Percentiles rank a stretch among this genome's conserved stretches.
phyloP scores from a whole-genome alignment of 2,113 vertebrate genomes.

The Hippocampus mohnikei region DNA sequence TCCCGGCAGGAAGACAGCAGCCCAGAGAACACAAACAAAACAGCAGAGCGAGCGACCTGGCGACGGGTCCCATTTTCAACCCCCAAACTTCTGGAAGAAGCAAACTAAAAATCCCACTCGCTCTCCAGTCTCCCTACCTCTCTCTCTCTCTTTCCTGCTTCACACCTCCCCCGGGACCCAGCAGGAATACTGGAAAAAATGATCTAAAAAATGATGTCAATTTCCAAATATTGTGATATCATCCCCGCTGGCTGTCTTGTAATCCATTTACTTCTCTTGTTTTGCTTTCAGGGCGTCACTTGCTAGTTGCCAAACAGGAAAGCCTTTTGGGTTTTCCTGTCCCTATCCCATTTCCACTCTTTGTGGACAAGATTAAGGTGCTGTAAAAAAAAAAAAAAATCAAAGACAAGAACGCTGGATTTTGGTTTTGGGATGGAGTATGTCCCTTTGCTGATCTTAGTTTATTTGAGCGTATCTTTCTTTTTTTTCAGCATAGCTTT shows the following conservation, averaged over 20 bases:
- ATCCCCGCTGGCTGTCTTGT: constrained; percentile 7
- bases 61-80: constrained; percentile 65
- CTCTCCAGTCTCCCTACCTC: constrained; percentile 6
- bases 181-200: constrained; percentile 14
- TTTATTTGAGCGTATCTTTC: too few relatives aligned
- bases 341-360: neutral
- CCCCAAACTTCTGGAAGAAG: constrained; percentile 19
- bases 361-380: neutral
- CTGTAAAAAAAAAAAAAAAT: neutral
- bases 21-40: constrained; percentile 52
- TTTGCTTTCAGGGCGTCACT: neutral
- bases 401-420: too few relatives aligned
- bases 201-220: neutral
- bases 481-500: too few relatives aligned
- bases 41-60: constrained; percentile 54
- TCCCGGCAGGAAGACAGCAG: constrained; percentile 38
- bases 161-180: constrained; percentile 18
- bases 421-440: too few relatives aligned
- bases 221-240: constrained; percentile 14
- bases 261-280: neutral
- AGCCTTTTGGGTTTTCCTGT: constrained; percentile 36
- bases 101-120: constrained; percentile 2
- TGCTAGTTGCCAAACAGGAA: constrained; percentile 53
- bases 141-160: constrained; percentile 15
- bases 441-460: too few relatives aligned